phyloP scores from a whole-genome alignment of 2,888 invertebrate species.

The Apeira syringaria region DNA sequence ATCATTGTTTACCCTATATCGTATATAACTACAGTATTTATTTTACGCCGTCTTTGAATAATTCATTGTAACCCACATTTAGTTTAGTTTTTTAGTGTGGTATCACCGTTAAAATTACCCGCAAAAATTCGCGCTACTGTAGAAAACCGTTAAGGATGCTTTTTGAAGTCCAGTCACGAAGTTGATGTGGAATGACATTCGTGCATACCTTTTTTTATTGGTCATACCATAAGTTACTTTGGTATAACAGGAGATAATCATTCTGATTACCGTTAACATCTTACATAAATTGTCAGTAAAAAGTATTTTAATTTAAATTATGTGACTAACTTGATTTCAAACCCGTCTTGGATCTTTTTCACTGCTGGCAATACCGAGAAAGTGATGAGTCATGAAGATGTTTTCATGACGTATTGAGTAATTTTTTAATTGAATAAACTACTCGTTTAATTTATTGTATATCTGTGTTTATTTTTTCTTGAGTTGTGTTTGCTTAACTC shows the following conservation, averaged over 20 bases:
- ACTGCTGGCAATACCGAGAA: slow-evolving; percentile 5
- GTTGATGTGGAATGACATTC: slow-evolving; percentile 6
- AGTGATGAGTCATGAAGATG: too few relatives aligned
- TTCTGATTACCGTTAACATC: slow-evolving; percentile 3
- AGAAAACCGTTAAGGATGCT: slow-evolving; percentile 30
- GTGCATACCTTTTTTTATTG: not conserved
- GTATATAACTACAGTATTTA: too few relatives aligned
- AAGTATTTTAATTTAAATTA: too few relatives aligned
- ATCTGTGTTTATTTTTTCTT: too few relatives aligned
- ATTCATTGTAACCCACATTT: slow-evolving; percentile 39
- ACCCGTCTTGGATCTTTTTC: not conserved
- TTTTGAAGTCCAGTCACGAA: slow-evolving; percentile 18
- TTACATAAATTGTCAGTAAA: not conserved
- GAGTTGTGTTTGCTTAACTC: not conserved
- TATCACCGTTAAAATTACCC: slow-evolving; percentile 16
- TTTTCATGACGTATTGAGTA: too few relatives aligned
- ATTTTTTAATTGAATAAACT: too few relatives aligned
- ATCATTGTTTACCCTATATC: too few relatives aligned
- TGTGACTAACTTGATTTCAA: not conserved
- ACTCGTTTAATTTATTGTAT: too few relatives aligned
- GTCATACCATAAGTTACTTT: slow-evolving; percentile 5
- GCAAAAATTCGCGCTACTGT: slow-evolving; percentile 25
- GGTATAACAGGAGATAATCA: not conserved
- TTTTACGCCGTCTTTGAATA: too few relatives aligned
- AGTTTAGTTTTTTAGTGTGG: not conserved